These are phyloP conservation scores for Cichlasoma orientale DNA, from an alignment of 2,797 vertebrate species.

Conservation along the genomic window DNA sequence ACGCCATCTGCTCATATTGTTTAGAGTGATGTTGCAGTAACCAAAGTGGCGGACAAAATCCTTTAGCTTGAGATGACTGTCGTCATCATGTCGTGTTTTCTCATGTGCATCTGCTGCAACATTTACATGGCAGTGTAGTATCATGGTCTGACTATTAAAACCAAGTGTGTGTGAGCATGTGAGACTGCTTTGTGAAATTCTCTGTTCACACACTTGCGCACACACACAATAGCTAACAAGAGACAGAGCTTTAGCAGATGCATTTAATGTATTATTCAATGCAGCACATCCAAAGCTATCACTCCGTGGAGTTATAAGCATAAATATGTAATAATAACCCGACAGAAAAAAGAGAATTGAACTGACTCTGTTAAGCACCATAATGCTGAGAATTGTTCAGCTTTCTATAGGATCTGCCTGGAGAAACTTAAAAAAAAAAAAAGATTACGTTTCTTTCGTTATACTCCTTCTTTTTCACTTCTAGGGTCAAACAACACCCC, in stretches of 20 bases:
- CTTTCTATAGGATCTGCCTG: constrained; percentile 6
- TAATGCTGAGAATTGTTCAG: constrained; percentile 28
- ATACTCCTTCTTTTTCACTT: neutral
- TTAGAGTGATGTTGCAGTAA: neutral
- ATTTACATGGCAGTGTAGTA: neutral
- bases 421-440: neutral
- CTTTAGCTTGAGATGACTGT: neutral
- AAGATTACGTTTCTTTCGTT: neutral
- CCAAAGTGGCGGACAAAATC: neutral
- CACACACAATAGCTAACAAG: constrained; percentile 56
- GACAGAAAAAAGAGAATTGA: constrained; percentile 39
- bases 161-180: constrained; percentile 14
- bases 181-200: constrained; percentile 33
- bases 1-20: neutral
- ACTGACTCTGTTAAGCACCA: constrained; percentile 36
- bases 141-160: constrained; percentile 19
- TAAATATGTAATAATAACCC: constrained; percentile 77
- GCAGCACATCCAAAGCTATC: constrained; percentile 68
- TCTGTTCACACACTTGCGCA: constrained; percentile 21
- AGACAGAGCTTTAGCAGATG: constrained; percentile 66
- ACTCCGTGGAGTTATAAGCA: constrained; percentile 63
- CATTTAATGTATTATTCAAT: constrained; percentile 83
- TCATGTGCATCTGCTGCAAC: neutral
- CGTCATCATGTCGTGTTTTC: neutral
- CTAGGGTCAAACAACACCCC: constrained; percentile 21